Base-by-base conservation (phyloP, 2,797 vertebrate genomes). In the Myripristis jacobus region DNA sequence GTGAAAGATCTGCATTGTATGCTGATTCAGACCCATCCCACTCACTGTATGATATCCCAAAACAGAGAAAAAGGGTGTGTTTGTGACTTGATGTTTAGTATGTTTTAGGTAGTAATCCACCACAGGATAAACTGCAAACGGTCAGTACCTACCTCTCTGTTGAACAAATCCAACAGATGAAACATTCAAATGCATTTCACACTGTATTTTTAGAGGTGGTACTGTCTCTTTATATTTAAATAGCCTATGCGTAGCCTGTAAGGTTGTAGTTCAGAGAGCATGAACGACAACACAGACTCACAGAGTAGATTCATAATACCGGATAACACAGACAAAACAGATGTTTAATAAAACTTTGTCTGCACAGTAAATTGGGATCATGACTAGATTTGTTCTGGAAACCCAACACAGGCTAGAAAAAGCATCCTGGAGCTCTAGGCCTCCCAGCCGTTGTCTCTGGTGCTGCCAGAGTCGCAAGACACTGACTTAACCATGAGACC, bases 1-100 rank as follows among this genome's bases (percentile, higher is more conserved):
- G 31, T 81, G 66, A 88, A 81, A 85, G 82, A 75, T 60, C 31
- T 63, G 43, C 77, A 77, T 87, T 87, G 84, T 89, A 66, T 55
- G 38, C 6, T 27, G 9, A 38, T 44, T 67, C 36, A 46, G 59
- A 51, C 4, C 50, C 24, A 47, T 41, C 70, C 64, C 24, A 25
- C 56, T 67, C 34, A 52, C 48, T 56, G 36, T 60, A 27, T 79
- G 19, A 43, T 24, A 29, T 79, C 55, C 15, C 18, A 48, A 67
- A 36, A 19, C 57, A 24, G 41, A 43, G 51, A 6, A 1, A 38
- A 7, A 53, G 34, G 41, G 41, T 0, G 21, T 62, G 51, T 44
- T 46, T 51, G 18, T 0, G 1, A 21, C 9, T 47, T 47, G n/a
- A 25, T 31, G 55, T 6, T 47, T 25, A 27, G 43, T 22, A 9